Evolutionary conservation across 2,888 invertebrate genomes (phyloP), one percentile per base, ranked within the genome.

Genomic region (Eupithecia tripunctaria): DNA sequence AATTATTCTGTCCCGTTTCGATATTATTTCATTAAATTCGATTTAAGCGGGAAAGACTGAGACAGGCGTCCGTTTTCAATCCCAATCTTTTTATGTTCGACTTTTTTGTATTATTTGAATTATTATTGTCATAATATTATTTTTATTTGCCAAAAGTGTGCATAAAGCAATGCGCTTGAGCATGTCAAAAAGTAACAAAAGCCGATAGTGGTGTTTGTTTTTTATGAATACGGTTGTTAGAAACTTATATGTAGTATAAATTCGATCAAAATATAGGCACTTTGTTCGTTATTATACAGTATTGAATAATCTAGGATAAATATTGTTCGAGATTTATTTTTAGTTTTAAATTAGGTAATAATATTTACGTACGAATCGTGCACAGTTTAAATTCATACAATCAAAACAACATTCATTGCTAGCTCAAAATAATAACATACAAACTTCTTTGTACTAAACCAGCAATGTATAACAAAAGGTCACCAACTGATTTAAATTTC

Each of bases 221-320:
- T 60, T 73, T 71, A 73, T n/a, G n/a, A n/a, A 70, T 68, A 71
- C 32, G 67, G 43, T 25, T 27, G 43, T 25, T 43, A 70, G 74
- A 68, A 73, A 62, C 51, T 60, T 72, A 75, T 47, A 71, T 77
- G 77, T 73, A 75, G 74, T 78, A 77, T 86, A 87, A 87, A 88
- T 88, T 88, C 87, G 85, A 82, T 83, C 74, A 76, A 70, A 76
- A 77, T 77, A 78, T 73, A 85, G 82, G 83, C 85, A 84, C 84
- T 82, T 84, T 75, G 73, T 71, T 76, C 43, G 25, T 76, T 56
- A 72, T 51, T 74, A 73, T 62, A 73, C 70, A 75, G 36, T 69
- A 67, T 14, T 66, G 63, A 66, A 75, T 36, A 76, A 36, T 68
- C 71, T 79, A 74, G 41, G 67, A 72, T 74, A 74, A 75, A 70